Evolutionary conservation across 2,797 vertebrate species (phyloP).

Genomic region (Hipposideros larvatus): DNA sequence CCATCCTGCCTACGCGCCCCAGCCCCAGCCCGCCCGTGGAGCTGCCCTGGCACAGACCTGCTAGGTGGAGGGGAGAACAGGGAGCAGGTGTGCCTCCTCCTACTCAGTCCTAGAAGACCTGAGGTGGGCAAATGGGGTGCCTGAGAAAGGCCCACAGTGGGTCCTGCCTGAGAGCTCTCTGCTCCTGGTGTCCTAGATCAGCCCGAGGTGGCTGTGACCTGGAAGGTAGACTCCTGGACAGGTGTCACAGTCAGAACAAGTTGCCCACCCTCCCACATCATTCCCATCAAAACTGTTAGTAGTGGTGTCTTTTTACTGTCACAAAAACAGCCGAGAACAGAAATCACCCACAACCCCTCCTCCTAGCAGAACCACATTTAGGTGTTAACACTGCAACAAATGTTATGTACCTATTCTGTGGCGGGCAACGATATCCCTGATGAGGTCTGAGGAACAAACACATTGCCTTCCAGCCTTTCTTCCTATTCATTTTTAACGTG

Average conservation of each 20-base stretch:
- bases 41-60: neutral
- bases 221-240: too few relatives aligned
- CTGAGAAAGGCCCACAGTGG: too few relatives aligned
- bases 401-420: neutral
- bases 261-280: neutral
- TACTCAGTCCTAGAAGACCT: neutral
- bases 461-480: neutral
- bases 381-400: too few relatives aligned
- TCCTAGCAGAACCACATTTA: neutral
- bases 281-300: neutral
- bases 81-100: neutral
- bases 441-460: neutral
- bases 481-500: neutral
- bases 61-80: neutral
- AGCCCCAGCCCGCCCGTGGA: neutral
- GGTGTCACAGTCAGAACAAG: neutral
- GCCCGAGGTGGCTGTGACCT: fast-evolving
- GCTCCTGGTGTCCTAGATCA: neutral
- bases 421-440: neutral
- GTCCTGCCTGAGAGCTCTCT: neutral
- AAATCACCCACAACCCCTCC: neutral
- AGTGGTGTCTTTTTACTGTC: neutral
- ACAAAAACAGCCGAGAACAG: neutral
- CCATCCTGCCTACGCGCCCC: neutral
- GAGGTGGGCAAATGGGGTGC: neutral